These are phyloP conservation scores for Leptopilina clavipes DNA, from an alignment of 1,140 invertebrate species.

Conservation along the genomic window DNA sequence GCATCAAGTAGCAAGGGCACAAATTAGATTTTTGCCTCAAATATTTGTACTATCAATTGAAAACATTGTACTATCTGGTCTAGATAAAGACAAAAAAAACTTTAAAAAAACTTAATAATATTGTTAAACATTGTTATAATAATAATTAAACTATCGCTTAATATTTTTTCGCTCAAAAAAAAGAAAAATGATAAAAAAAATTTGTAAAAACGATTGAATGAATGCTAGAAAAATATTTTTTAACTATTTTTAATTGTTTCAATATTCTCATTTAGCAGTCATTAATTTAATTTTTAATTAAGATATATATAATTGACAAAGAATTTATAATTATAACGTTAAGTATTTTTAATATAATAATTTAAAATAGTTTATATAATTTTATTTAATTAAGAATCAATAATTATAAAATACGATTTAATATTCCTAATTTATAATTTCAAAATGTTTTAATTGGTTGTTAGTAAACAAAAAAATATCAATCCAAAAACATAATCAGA, in stretches of 20 bases:
- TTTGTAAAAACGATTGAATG: background rate
- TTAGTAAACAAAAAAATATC: background rate
- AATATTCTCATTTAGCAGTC: conserved; percentile 39
- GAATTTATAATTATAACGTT: background rate
- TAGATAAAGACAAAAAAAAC: background rate
- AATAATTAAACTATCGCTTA: background rate
- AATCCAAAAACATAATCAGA: background rate
- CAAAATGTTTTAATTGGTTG: background rate
- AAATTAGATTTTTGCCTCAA: conserved; percentile 21
- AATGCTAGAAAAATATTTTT: conserved; percentile 21
- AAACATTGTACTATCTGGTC: too few species aligned
- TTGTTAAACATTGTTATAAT: too few species aligned
- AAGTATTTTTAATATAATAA: too few species aligned
- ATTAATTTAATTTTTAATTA: conserved; percentile 47
- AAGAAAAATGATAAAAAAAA: background rate
- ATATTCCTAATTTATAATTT: background rate
- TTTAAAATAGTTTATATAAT: too few species aligned
- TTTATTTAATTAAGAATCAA: too few species aligned
- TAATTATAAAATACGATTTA: background rate
- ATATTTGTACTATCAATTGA: background rate
- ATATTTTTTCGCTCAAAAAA: background rate
- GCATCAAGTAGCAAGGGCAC: conserved; percentile 18
- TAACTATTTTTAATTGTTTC: conserved; percentile 5
- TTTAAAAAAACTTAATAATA: background rate
- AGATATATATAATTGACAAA: too few species aligned